phyloP scores from a whole-genome alignment of 2,797 vertebrate species.

The Pangasius djambal region DNA sequence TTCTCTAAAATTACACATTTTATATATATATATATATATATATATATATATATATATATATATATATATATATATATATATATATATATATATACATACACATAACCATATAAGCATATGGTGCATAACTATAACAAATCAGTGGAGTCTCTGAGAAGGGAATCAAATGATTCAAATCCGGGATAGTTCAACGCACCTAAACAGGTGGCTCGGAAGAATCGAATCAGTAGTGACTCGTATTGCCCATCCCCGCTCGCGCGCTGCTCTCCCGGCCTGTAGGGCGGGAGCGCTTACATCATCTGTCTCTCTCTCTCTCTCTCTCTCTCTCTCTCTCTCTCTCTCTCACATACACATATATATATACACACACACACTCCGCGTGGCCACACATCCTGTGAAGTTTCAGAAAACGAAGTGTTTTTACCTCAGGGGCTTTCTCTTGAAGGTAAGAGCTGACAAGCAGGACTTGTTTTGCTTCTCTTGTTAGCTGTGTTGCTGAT shows the following conservation, averaged over 20 bases:
- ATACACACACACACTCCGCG: too few relatives aligned
- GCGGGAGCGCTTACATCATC: not conserved
- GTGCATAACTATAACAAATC: not conserved
- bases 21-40: too few relatives aligned
- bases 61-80: too few relatives aligned
- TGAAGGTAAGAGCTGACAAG: not conserved
- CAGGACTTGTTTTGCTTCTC: not conserved
- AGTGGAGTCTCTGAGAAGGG: not conserved
- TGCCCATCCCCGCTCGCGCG: not conserved
- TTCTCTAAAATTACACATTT: too few relatives aligned
- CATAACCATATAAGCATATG: too few relatives aligned
- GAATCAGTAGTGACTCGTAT: not conserved
- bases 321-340: not conserved
- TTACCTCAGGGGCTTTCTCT: not conserved
- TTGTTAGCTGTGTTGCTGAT: not conserved
- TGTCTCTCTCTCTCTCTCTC: too few relatives aligned
- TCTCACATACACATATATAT: too few relatives aligned
- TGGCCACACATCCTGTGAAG: not conserved
- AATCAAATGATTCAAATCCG: not conserved
- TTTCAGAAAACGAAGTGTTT: not conserved
- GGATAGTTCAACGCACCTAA: not conserved
- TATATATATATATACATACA: too few relatives aligned
- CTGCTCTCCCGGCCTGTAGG: not conserved
- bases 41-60: too few relatives aligned
- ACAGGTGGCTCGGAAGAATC: not conserved